phyloP scores from a whole-genome alignment of 2,888 invertebrate species.

The Ctenicera cuprea region DNA sequence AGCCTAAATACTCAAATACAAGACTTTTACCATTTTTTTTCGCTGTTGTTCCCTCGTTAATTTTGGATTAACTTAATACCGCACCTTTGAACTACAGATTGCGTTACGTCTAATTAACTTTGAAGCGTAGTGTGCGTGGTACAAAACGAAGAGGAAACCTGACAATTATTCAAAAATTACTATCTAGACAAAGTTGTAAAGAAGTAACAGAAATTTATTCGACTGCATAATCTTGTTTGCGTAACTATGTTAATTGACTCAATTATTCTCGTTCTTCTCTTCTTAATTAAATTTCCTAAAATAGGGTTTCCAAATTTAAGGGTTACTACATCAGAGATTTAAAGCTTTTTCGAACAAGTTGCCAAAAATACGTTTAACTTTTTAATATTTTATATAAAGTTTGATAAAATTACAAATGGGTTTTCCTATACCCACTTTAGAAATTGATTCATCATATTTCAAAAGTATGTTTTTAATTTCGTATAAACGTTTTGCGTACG shows the following conservation, averaged over 20 bases:
- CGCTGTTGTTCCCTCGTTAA: conserved; percentile 7
- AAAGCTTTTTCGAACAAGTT: background rate
- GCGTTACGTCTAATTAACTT: conserved; percentile 1
- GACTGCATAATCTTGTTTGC: background rate
- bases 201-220: background rate
- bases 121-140: background rate
- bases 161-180: conserved; percentile 4
- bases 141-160: background rate
- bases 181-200: background rate
- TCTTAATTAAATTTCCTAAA: background rate
- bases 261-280: background rate
- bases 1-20: background rate
- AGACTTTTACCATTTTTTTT: background rate
- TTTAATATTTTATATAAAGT: no score
- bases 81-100: background rate
- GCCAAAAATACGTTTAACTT: no score
- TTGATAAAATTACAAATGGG: no score
- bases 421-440: no score
- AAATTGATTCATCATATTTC: no score
- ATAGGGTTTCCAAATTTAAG: background rate
- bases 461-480: no score
- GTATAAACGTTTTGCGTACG: no score
- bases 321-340: background rate
- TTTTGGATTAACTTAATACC: conserved; percentile 8
- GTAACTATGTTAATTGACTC: conserved; percentile 1